phyloP scores from a whole-genome alignment of 2,888 invertebrate species.

The Zaprionus obscuricornis region DNA sequence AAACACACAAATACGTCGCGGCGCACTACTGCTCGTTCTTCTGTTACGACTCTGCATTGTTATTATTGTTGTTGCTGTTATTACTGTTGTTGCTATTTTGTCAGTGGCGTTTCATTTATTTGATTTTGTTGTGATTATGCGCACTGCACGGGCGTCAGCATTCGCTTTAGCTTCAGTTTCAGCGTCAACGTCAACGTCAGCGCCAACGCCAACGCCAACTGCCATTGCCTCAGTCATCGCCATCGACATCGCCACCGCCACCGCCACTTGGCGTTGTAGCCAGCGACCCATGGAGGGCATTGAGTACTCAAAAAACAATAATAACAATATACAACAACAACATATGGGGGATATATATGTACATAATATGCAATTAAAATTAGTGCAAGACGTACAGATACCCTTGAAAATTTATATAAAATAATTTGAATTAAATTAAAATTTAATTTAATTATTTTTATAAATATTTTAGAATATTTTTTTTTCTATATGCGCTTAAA shows the following conservation, averaged over 20 bases:
- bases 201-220: too few relatives aligned
- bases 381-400: constrained; percentile 1
- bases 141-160: constrained; percentile 61
- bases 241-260: too few relatives aligned
- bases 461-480: too few relatives aligned
- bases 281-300: constrained; percentile 77
- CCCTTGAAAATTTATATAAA: constrained; percentile 19
- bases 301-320: constrained; percentile 50
- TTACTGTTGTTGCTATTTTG: constrained; percentile 6
- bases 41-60: constrained; percentile 41
- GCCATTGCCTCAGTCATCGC: too few relatives aligned
- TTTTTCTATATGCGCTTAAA: too few relatives aligned
- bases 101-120: constrained; percentile 63
- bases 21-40: constrained; percentile 4
- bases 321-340: constrained; percentile 43
- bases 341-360: constrained; percentile 31
- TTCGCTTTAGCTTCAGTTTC: constrained; percentile 7
- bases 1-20: constrained; percentile 22
- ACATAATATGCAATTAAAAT: constrained; percentile 23
- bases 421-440: too few relatives aligned
- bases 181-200: constrained; percentile 20
- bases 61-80: constrained; percentile 19
- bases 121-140: constrained; percentile 77
- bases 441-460: too few relatives aligned
- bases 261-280: constrained; percentile 48